phyloP scores from a whole-genome alignment of 2,888 invertebrate species.

The Epirrhoe tristata region DNA sequence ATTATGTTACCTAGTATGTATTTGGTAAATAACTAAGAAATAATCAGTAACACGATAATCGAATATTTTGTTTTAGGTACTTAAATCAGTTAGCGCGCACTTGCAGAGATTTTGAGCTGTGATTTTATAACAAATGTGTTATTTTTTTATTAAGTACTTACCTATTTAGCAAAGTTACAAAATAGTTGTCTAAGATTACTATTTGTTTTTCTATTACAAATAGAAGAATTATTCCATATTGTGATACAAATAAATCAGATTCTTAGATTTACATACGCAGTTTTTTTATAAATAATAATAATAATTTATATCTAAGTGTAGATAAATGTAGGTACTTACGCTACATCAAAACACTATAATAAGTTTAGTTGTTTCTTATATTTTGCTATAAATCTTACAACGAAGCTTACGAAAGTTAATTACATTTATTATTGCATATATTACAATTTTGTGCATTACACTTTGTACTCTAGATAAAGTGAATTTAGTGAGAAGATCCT shows the following conservation, averaged over 20 bases:
- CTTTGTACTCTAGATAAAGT: no score
- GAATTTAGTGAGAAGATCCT: no score
- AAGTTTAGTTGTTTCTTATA: no score
- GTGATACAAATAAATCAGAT: slow-evolving; percentile 41
- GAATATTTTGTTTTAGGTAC: slow-evolving; percentile 3
- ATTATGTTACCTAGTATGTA: not conserved
- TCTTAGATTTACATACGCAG: slow-evolving; percentile 1
- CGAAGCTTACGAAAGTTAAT: no score
- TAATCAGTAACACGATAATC: not conserved
- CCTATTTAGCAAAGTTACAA: slow-evolving; percentile 18
- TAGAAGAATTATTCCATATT: slow-evolving; percentile 37
- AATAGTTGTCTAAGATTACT: slow-evolving; percentile 28
- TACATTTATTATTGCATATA: no score
- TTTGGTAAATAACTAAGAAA: not conserved
- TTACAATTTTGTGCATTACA: no score
- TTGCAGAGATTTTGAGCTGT: slow-evolving; percentile 42
- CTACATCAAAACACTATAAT: no score
- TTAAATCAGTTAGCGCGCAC: slow-evolving; percentile 16
- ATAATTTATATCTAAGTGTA: not conserved
- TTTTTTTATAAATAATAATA: slow-evolving; percentile 1
- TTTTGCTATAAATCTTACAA: no score
- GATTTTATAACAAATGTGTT: slow-evolving; percentile 39
- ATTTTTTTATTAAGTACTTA: slow-evolving; percentile 30
- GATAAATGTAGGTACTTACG: no score
- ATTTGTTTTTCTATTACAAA: slow-evolving; percentile 42